Percentiles rank a stretch among this genome's conserved stretches.
phyloP scores from a whole-genome alignment of 1,140 invertebrate species.

The Drosophila bocqueti region DNA sequence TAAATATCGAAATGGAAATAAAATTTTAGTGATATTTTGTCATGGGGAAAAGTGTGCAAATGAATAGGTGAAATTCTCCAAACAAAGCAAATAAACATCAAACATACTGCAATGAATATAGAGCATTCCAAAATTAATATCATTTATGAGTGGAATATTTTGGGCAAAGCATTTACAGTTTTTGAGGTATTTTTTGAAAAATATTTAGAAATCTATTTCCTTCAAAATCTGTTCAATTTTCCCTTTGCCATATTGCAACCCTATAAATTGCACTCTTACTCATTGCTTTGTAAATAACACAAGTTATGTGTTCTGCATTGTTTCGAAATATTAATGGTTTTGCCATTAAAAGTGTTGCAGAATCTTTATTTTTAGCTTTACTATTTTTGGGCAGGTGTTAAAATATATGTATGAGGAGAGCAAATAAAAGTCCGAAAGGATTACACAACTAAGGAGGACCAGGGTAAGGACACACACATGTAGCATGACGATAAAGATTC shows the following conservation, averaged over 20 bases:
- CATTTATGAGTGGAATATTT: slow-evolving; percentile 1
- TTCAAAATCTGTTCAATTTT: not conserved
- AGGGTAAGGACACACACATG: not conserved
- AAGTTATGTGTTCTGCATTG: slow-evolving; percentile 10
- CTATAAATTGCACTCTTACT: not conserved
- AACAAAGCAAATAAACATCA: slow-evolving; percentile 15
- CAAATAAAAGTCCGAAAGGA: slow-evolving; percentile 43
- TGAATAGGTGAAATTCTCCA: not conserved
- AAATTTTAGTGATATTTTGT: slow-evolving; percentile 53
- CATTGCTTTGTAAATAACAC: slow-evolving; percentile 30
- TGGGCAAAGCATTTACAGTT: not conserved
- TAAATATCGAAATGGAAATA: slow-evolving; percentile 12
- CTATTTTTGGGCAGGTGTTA: slow-evolving; percentile 32
- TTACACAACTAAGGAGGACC: slow-evolving; percentile 35
- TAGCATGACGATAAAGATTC: slow-evolving; percentile 12
- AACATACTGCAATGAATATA: slow-evolving; percentile 18
- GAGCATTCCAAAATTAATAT: not conserved
- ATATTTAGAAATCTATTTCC: not conserved
- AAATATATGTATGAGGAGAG: slow-evolving; percentile 37
- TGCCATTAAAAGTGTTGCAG: slow-evolving; percentile 23
- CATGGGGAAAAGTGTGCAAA: not conserved
- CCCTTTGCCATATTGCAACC: slow-evolving; percentile 4
- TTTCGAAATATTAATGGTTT: slow-evolving; percentile 26
- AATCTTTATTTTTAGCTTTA: slow-evolving; percentile 20
- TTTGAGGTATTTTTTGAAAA: not conserved